Percentiles rank a stretch among this genome's conserved stretches.
Conservation (phyloP, 2,113 vertebrate species). For the Mirza zaza region DNA sequence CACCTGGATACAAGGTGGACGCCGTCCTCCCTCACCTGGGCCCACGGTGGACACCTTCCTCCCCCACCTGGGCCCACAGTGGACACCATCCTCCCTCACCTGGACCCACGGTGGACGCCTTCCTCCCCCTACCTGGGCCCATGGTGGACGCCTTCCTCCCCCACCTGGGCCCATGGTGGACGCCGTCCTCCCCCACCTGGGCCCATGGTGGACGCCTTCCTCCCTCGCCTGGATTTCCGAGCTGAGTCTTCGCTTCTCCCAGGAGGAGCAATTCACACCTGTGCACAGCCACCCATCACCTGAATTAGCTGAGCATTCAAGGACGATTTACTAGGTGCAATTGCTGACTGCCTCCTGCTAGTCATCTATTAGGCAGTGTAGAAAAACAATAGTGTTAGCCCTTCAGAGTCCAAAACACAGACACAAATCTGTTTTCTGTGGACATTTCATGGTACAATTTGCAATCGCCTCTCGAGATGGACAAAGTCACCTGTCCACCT, state of each 20-base stretch:
- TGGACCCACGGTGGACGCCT: too few species aligned
- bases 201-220: too few species aligned
- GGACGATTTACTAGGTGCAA: accelerated
- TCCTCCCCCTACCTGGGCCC: too few species aligned
- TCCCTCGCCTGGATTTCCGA: background rate
- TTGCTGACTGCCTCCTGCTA: background rate
- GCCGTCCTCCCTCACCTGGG: too few species aligned
- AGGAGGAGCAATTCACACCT: background rate
- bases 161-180: too few species aligned
- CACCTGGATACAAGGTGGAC: too few species aligned
- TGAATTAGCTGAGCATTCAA: background rate
- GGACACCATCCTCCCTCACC: too few species aligned
- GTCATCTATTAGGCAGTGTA: background rate
- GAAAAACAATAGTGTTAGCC: background rate
- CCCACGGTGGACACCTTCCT: too few species aligned
- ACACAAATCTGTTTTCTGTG: background rate
- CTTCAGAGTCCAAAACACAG: background rate
- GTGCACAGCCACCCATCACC: too few species aligned
- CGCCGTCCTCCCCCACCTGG: too few species aligned
- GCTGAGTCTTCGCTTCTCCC: background rate
- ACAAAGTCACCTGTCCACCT: background rate
- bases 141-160: too few species aligned
- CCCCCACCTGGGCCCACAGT: too few species aligned
- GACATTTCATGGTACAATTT: background rate
- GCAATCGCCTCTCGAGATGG: background rate